Evolutionary conservation across 1,140 invertebrate species (phyloP), one percentile per base, ranked within the genome.

Genomic region (Tetragnatha versicolor): DNA sequence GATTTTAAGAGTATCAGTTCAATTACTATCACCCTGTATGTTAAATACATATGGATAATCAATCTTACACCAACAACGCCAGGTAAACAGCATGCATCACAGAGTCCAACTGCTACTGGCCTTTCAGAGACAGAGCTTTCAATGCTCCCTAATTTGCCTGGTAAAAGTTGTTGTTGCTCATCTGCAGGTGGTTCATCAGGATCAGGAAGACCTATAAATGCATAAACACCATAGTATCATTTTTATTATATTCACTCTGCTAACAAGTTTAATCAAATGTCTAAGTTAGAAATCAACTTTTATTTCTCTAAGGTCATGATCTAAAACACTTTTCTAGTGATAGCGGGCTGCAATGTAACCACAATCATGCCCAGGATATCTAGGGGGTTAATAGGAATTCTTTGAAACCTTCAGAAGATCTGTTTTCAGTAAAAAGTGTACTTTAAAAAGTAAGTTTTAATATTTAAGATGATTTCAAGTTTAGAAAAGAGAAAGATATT

Each of bases 41-140:
- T n/a, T n/a, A n/a, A n/a, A n/a, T n/a, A n/a, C n/a, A n/a, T n/a
- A n/a, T n/a, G n/a, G n/a, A n/a, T n/a, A n/a, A n/a, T n/a, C n/a
- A n/a, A 27, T 12, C 63, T 61, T 80, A 80, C 79, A 69, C 75
- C 65, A 25, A 81, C 17, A 20, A 81, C 80, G 6, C 80, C 80
- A 53, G 80, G 80, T 20, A 81, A 29, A 49, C 79, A 79, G 27
- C 80, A 72, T 17, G 80, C 80, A 66, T 81, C 27, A 27, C 55
- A 79, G 12, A 81, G 55, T 2, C 72, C 66, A 7, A 81, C 68
- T 17, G 80, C 80, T 42, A 20, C 66, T n/a, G 80, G 80, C 27
- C 66, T 60, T 6, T 33, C 66, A 33, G 42, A 76, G 6, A n/a
- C 4, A 60, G 66, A 49, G 25, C 55, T 70, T 55, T 78, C 66